Percentiles rank a stretch among this genome's conserved stretches.
Conservation (phyloP, 2,888 invertebrate genomes). For the Tachina fera region DNA sequence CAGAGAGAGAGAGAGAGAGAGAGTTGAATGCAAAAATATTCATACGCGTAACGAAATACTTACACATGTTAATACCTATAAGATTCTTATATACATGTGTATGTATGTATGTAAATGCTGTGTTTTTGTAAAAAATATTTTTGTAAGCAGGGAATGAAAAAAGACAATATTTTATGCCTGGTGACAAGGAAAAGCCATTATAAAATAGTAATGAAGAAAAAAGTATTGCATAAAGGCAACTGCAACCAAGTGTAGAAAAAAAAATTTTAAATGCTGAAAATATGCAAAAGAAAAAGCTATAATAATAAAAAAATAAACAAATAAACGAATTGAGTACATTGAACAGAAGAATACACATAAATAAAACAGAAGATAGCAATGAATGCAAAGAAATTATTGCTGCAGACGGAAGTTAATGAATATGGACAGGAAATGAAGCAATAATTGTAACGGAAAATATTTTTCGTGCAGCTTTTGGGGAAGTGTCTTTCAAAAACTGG, state of each 20-base stretch:
- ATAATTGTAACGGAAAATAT: slow-evolving; percentile 70
- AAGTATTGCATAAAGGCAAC: slow-evolving; percentile 34
- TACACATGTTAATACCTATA: background rate
- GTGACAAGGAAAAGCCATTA: slow-evolving; percentile 71
- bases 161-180: slow-evolving; percentile 67
- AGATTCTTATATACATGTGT: slow-evolving; percentile 5
- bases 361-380: slow-evolving; percentile 46
- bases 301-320: background rate
- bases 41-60: slow-evolving; percentile 22
- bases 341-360: background rate
- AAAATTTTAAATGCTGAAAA: slow-evolving; percentile 51
- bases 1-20: slow-evolving; percentile 5
- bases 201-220: slow-evolving; percentile 68
- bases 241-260: slow-evolving; percentile 44
- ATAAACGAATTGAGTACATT: background rate
- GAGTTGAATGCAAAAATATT: slow-evolving; percentile 39
- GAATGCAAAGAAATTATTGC: slow-evolving; percentile 64
- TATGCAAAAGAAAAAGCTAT: slow-evolving; percentile 22
- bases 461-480: slow-evolving; percentile 45
- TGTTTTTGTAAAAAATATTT: background rate
- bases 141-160: slow-evolving; percentile 5
- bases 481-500: background rate
- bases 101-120: slow-evolving; percentile 11
- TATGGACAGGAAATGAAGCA: slow-evolving; percentile 71
- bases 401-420: slow-evolving; percentile 70